Evolutionary conservation across 2,797 vertebrate species (phyloP), one percentile per base, ranked within the genome.

Genomic region (Antennarius maculatus): DNA sequence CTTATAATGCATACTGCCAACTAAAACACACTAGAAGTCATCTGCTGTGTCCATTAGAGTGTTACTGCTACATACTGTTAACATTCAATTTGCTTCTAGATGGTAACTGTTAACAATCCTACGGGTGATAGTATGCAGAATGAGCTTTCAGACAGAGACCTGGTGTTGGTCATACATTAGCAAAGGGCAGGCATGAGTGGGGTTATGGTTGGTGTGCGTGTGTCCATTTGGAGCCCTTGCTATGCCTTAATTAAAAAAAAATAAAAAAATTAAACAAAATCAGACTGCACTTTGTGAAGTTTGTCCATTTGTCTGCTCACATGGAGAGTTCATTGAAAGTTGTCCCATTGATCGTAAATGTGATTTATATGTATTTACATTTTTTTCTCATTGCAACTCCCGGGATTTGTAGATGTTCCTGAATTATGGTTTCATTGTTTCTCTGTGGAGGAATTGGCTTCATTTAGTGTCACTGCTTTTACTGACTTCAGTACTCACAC

Each of bases 371-470:
- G 29, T 52, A 16, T 73, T 54, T 54, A 49, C 13, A 71, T 51
- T 50, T 52, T 58, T 18, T 50, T 70, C 43, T 78, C 74, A 71
- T 74, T 82, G 77, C 63, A 76, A 66, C 73, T 76, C 41, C 71
- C 63, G 67, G 53, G 57, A 74, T 68, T 65, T 53, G 61, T 55
- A 31, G 59, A 39, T 17, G 12, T 69, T 69, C 65, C 56, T 52
- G 62, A 43, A 60, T 62, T 45, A 49, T 3, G 46, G 66, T 56
- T 41, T 7, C 46, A 4, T 43, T 1, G 27, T 48, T 48, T 61
- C 15, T 48, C 64, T 52, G 54, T 10, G 7, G 54, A 49, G 7
- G 29, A 74, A 52, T 45, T 14, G 29, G 52, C 59, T 54, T 2
- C 18, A 46, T 68, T 16, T 9, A 39, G 10, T 39, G 6, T 11